Base-by-base conservation (phyloP, 2,113 vertebrate species). In the Psilopogon haemacephalus region DNA sequence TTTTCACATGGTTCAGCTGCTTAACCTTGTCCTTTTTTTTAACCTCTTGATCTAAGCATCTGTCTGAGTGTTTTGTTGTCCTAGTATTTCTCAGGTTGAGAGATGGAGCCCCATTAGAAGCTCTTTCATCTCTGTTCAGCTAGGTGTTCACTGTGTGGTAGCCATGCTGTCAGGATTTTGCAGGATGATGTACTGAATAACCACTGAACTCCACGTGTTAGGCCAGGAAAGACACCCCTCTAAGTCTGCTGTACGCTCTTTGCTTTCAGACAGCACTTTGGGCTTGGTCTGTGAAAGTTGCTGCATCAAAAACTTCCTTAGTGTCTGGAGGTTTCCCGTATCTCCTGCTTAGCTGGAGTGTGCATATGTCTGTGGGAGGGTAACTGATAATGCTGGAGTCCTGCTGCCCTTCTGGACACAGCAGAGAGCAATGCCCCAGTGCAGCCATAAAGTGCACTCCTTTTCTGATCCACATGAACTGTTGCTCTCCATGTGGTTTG, bases 401-500 rank as follows among this genome's bases (percentile, higher is more conserved):
- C 56, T 2, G 33, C 93, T 93, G 67, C 55, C 63, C 37, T 73
- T 76, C 82, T 76, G 79, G 91, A 69, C 82, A 35, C 55, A 82
- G 85, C 75, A 87, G 72, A 83, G 50, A 91, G 69, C 37, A 73
- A 65, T 48, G 79, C 69, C 86, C 37, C 54, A 56, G 32, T 52
- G 72, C 77, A 90, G 60, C 82, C 40, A 58, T 76, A 65, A 85
- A 85, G 33, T 72, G 76, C 71, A 33, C 38, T 72, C 11, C 58
- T 82, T 77, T 69, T 84, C 83, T 90, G 48, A 71, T 78, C 44
- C 48, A 68, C 54, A 14, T n/a, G 42, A 77, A 52, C 85, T 77
- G 50, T 69, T 89, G 85, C 83, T 87, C 55, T 91, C 71, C 56
- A 19, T 79, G 78, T 91, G 64, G 72, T 73, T 95, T 89, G 68